These are phyloP conservation scores for Fabriciana adippe DNA, from an alignment of 2,888 invertebrate genomes.

Conservation along the genomic window DNA sequence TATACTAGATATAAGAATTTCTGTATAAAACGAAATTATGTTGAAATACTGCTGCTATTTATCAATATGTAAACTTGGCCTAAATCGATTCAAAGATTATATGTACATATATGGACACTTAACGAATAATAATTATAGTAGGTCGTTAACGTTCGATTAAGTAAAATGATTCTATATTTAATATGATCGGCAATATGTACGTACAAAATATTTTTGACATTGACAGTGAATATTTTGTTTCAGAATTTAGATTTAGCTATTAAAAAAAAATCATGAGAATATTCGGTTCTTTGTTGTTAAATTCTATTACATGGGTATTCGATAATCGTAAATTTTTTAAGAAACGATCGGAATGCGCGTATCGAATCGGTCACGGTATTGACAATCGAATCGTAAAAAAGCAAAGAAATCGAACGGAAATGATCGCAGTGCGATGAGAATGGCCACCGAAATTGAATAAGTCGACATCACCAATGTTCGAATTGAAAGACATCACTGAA, in stretches of 20 bases:
- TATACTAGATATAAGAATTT: background rate
- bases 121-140: constrained; percentile 16
- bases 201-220: background rate
- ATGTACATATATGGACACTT: background rate
- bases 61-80: constrained; percentile 18
- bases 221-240: too few species aligned
- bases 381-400: constrained; percentile 45
- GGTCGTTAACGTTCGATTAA: constrained; percentile 17
- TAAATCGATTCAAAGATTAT: constrained; percentile 20
- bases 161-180: constrained; percentile 2
- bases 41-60: constrained; percentile 5
- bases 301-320: constrained; percentile 49
- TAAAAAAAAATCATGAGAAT: too few species aligned
- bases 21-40: background rate
- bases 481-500: constrained; percentile 76
- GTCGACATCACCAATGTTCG: constrained; percentile 74
- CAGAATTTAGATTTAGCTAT: too few species aligned
- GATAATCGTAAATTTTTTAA: constrained; percentile 54
- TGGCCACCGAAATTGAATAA: constrained; percentile 77
- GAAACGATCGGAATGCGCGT: constrained; percentile 72
- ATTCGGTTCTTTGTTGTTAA: constrained; percentile 16
- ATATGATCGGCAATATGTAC: background rate
- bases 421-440: constrained; percentile 71
- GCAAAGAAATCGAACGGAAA: constrained; percentile 69
- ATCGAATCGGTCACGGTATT: constrained; percentile 64